Base-by-base conservation (phyloP, 2,113 vertebrate genomes). In the Theropithecus gelada region DNA sequence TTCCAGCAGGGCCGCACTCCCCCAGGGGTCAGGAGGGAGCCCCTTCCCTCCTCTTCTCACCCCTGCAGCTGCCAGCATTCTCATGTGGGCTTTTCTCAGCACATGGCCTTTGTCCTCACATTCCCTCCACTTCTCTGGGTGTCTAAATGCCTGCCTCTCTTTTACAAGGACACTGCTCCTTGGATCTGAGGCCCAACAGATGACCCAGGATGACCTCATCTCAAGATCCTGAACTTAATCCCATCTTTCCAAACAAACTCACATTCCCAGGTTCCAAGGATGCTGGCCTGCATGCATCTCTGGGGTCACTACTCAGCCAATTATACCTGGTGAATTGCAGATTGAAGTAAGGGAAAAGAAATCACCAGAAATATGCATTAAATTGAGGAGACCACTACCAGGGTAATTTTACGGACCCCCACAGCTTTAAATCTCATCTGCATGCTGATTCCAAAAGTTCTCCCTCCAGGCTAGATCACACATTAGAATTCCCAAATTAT, bases 11-110 rank as follows among this genome's bases (percentile, higher is more conserved):
- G 50, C 13, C 0, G 50, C 50, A 50, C 13, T 50, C 3, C 50
- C 64, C 18, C 3, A 0, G 40, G 61, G 38, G 2, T 45, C 3
- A 4, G 66, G 10, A 50, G 40, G 22, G 50, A 35, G 48, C 6
- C 16, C 6, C 43, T 43, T 8, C 30, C 72, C 6, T 10, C 1
- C 8, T 52, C 50, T 52, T 52, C 1, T 17, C 10, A 1, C 30
- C 5, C 20, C 5, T 2, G 22, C 11, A 1, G 11, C 57, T 4
- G 6, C 10, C 32, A 0, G 18, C 50, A 3, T 14, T 20, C 40
- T 32, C 25, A 0, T 2, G 0, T 2, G 5, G 10, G 17, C 30
- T 48, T 55, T 38, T 13, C 32, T 23, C 10, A 64, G 20, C 16
- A 6, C 2, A 1, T 8, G 18, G 4, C 13, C 40, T 66, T 43